Evolutionary conservation across 2,888 invertebrate species (phyloP), one percentile per base, ranked within the genome.

Genomic region (Thyatira batis): DNA sequence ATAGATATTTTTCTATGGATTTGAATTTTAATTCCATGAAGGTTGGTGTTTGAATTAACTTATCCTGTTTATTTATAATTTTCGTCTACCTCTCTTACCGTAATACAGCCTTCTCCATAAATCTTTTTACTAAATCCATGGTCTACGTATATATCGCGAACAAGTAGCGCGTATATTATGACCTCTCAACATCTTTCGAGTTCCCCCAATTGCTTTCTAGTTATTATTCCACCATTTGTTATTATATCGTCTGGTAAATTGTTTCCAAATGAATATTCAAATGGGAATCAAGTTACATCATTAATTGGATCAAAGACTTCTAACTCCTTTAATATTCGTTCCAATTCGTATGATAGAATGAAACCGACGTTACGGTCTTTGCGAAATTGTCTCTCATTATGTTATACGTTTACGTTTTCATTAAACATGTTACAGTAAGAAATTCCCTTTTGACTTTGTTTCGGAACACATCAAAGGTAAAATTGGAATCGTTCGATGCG

Each of bases 251-350:
- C 28, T 28, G 17, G 48, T 5, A 27, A 48, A 48, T 48, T 48
- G 48, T 48, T 48, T 48, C 48, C 23, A 28, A 48, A 48, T 48
- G 48, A 27, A 48, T 48, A 48, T 48, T 39, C 39, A 39, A 48
- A 27, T 27, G 20, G 27, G 23, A 48, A 48, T 27, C 27, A 28
- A 27, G 27, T 20, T 27, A 11, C 20, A 17, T 27, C 25, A 48
- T 48, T 48, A 48, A 48, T 48, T 48, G 48, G 48, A 27, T 27
- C 27, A 21, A 39, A 27, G 48, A 48, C 48, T 48, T 48, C 21
- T 27, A 48, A 48, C 48, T 27, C 48, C 17, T 27, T 28, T 27
- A 13, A 27, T 48, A 48, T 48, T 48, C 23, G 17, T 48, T 28
- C 28, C 48, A 27, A 48, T 48, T 48, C 20, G 28, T 28, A 17